phyloP scores from a whole-genome alignment of 2,113 vertebrate species.

The Ochotona princeps region DNA sequence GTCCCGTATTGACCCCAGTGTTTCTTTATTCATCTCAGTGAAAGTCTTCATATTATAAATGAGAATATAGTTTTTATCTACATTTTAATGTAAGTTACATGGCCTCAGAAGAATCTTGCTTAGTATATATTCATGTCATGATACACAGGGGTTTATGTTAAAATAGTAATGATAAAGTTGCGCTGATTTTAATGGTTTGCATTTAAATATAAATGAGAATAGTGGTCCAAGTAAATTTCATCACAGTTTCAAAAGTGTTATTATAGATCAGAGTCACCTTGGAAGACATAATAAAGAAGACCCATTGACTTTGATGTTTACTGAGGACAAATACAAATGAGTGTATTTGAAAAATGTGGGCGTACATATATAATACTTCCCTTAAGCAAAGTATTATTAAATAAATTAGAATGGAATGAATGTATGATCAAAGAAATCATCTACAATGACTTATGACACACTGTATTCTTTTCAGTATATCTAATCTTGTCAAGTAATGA shows the following conservation, averaged over 20 bases:
- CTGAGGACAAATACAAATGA: neutral
- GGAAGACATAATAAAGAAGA: neutral
- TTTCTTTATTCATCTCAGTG: slow-evolving; percentile 10
- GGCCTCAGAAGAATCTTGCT: neutral
- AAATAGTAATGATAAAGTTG: slow-evolving; percentile 40
- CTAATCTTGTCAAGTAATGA: neutral
- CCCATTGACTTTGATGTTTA: neutral
- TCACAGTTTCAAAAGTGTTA: slow-evolving; percentile 16
- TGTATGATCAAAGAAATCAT: neutral
- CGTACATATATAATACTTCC: neutral
- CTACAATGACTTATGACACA: neutral
- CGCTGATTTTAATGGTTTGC: slow-evolving; percentile 18
- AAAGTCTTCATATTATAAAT: slow-evolving; percentile 28
- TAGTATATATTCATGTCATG: neutral
- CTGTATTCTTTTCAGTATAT: neutral
- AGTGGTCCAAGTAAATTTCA: slow-evolving; percentile 29
- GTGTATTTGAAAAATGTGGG: neutral
- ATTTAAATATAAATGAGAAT: slow-evolving; percentile 59
- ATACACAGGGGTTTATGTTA: neutral
- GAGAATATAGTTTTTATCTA: neutral
- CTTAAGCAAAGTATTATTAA: slow-evolving; percentile 3
- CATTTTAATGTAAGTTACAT: slow-evolving; percentile 40
- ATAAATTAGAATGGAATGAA: slow-evolving; percentile 24
- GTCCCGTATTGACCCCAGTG: neutral
- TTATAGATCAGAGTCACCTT: slow-evolving; percentile 29